These are phyloP conservation scores for Mesoclemmys tuberculata DNA, from an alignment of 2,113 vertebrate genomes.

Conservation along the genomic window DNA sequence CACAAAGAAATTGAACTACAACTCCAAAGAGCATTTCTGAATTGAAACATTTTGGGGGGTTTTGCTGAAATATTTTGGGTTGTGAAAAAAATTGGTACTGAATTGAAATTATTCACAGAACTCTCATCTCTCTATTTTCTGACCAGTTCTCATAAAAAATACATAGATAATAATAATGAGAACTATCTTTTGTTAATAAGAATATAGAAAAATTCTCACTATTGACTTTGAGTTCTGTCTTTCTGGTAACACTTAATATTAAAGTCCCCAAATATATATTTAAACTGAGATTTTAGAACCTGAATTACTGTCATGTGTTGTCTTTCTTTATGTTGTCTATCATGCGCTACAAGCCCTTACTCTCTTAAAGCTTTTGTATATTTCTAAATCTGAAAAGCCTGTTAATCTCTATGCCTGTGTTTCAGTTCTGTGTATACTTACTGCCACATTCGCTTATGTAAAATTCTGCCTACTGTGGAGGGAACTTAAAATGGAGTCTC, in stretches of 20 bases:
- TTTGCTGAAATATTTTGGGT: not conserved
- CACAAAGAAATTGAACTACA: not conserved
- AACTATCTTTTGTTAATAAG: conserved; percentile 22
- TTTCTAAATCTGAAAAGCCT: not conserved
- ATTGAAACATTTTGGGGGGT: not conserved
- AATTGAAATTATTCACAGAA: not conserved
- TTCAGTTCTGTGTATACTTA: not conserved
- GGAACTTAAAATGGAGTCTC: too few relatives aligned
- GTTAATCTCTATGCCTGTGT: not conserved
- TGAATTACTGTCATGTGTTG: not conserved
- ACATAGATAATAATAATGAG: not conserved
- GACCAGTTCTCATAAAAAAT: not conserved
- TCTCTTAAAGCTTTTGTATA: not conserved
- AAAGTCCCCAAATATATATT: conserved; percentile 43
- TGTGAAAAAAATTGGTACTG: not conserved
- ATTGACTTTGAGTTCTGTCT: conserved; percentile 56
- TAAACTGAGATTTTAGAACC: conserved; percentile 58
- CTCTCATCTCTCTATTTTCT: not conserved
- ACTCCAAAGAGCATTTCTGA: not conserved
- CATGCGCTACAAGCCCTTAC: not conserved
- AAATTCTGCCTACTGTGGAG: not conserved
- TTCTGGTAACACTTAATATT: conserved; percentile 48
- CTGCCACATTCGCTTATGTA: not conserved
- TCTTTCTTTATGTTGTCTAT: not conserved
- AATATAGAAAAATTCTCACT: not conserved